Base-by-base conservation (phyloP, 2,888 invertebrate genomes). In the Rotaria macrura region DNA sequence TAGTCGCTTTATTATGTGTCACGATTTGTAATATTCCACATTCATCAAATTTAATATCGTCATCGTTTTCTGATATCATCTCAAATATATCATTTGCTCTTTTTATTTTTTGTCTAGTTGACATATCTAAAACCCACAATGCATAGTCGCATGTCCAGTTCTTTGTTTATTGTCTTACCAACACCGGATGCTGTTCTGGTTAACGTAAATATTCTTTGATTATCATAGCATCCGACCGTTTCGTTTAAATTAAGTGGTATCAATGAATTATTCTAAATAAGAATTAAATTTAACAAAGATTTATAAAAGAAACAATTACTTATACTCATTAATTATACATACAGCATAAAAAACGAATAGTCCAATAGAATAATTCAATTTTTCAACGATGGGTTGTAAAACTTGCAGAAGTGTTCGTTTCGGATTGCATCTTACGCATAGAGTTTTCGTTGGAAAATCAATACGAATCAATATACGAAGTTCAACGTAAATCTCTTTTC, bases 21-120 rank as follows among this genome's bases (percentile, higher is more conserved):
- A 79, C 40, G 2, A n/a, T 17, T 79, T 79, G 34, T 43, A 79
- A n/a, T 43, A 79, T 43, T 40, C 79, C 79, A 79, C 25, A 43
- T 79, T 79, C 79, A 79, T 79, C 79, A 79, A 79, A 79, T 43
- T 43, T 20, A n/a, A 79, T 79, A 79, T 79, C 79, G 43, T 79
- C 79, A 79, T 79, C 79, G n/a, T 79, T 79, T 43, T 79, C 79
- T n/a, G 79, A n/a, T 40, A 79, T 79, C 79, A 79, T 79, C 25
- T 79, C 79, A 43, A 79, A 79, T 10, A 79, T 79, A 79, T 79
- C 79, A 43, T n/a, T 79, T 79, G 43, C 23, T 10, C n/a, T 43
- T 79, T 20, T 25, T 25, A 25, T 20, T 5, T 43, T 40, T 43
- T 40, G 40, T 43, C n/a, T 23, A 43, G 0, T 12, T 12, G 79